phyloP scores from a whole-genome alignment of 2,888 invertebrate genomes.

The Cephus rjabovi region DNA sequence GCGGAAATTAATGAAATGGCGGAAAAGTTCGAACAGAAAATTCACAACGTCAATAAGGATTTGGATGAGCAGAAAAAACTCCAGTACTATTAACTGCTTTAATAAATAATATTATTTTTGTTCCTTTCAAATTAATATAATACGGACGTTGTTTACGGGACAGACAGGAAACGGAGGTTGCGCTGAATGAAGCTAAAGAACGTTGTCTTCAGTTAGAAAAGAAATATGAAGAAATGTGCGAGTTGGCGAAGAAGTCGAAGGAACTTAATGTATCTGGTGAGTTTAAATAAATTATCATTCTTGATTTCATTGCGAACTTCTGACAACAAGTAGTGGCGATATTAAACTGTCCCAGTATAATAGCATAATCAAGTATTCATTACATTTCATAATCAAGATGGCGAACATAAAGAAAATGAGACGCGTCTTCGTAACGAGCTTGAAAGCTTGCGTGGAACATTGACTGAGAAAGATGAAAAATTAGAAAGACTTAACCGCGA shows the following conservation, averaged over 20 bases:
- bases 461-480: constrained; percentile 66
- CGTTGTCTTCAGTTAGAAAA: constrained; percentile 39
- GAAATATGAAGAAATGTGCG: constrained; percentile 41
- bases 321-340: background rate
- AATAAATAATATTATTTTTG: background rate
- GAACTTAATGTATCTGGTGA: constrained; percentile 25
- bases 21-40: constrained; percentile 24
- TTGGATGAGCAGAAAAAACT: constrained; percentile 28
- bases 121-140: background rate
- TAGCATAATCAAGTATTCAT: background rate
- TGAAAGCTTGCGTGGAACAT: constrained; percentile 60
- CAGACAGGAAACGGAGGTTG: constrained; percentile 33
- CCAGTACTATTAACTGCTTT: background rate
- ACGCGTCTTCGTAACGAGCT: constrained; percentile 70
- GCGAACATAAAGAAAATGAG: constrained; percentile 63
- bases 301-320: background rate
- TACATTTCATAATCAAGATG: constrained; percentile 26
- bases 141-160: background rate
- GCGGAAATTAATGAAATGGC: constrained; percentile 34
- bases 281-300: background rate
- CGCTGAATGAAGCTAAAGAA: constrained; percentile 29
- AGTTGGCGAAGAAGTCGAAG: constrained; percentile 33
- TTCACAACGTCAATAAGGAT: constrained; percentile 15
- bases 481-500: constrained; percentile 66
- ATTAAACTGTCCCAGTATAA: background rate